Evolutionary conservation across 2,797 vertebrate species (phyloP).

Genomic region (Podarcis lilfordi): DNA sequence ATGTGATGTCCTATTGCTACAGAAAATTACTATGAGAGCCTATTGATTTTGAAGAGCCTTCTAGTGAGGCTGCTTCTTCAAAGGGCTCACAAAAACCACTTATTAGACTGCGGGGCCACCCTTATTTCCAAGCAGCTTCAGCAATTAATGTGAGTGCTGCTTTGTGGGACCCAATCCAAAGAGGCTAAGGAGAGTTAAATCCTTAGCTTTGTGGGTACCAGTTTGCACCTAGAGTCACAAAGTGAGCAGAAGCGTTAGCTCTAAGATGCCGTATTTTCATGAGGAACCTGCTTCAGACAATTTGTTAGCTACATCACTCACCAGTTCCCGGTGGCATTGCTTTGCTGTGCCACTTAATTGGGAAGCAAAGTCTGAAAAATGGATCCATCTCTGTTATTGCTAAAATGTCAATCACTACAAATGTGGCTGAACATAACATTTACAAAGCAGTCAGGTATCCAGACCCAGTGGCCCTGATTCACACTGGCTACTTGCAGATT

Average conservation of each 20-base stretch:
- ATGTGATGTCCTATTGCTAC: conserved; percentile 35
- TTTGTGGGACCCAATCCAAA: accelerated
- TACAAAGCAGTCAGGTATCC: neutral
- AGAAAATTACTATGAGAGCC: conserved; percentile 47
- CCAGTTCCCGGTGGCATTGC: neutral
- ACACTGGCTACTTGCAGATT: neutral
- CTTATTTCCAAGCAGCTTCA: neutral
- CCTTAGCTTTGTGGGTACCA: neutral
- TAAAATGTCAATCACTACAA: neutral
- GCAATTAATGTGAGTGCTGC: accelerated
- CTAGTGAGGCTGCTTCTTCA: neutral
- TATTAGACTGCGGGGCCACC: neutral
- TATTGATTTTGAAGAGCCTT: conserved; percentile 48
- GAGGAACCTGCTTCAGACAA: neutral
- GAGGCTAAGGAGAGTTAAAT: neutral
- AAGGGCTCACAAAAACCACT: neutral
- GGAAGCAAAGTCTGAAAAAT: neutral
- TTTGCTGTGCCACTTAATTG: conserved; percentile 32
- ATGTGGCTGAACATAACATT: conserved; percentile 9
- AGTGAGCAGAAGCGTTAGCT: neutral
- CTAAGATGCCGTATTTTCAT: neutral
- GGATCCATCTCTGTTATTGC: conserved; percentile 1
- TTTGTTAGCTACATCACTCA: neutral
- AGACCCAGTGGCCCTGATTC: neutral
- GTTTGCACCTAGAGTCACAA: neutral